These are phyloP conservation scores for Torymus tubicola DNA, from an alignment of 2,888 invertebrate species.

Conservation along the genomic window DNA sequence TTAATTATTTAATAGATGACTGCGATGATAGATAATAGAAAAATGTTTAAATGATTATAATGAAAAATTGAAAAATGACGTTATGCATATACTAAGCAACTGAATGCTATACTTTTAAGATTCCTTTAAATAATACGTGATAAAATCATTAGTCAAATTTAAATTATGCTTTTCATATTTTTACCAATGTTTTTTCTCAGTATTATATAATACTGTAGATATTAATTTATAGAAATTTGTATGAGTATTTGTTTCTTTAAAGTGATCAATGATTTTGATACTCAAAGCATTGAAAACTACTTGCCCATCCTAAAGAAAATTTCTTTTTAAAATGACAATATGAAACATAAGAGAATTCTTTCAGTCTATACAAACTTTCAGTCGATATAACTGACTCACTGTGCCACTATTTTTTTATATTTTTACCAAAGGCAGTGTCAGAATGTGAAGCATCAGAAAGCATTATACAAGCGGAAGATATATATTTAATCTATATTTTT, in stretches of 20 bases:
- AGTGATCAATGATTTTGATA: constrained; percentile 14
- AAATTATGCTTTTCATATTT: too few relatives aligned
- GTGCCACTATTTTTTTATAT: constrained; percentile 43
- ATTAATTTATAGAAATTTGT: background rate
- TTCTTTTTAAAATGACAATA: constrained; percentile 10
- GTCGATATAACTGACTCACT: constrained; percentile 10
- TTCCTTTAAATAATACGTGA: too few relatives aligned
- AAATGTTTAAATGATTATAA: too few relatives aligned
- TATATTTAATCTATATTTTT: constrained; percentile 38
- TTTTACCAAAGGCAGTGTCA: constrained; percentile 51
- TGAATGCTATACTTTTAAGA: too few relatives aligned
- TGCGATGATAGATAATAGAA: too few relatives aligned
- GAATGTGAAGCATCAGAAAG: constrained; percentile 19
- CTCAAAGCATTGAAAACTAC: constrained; percentile 4
- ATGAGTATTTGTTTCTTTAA: background rate
- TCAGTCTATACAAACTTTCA: constrained; percentile 8
- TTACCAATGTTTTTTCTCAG: too few relatives aligned
- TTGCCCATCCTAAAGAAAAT: background rate
- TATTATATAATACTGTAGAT: background rate
- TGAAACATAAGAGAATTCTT: constrained; percentile 13
- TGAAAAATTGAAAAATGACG: too few relatives aligned
- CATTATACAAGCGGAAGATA: background rate
- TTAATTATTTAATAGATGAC: too few relatives aligned
- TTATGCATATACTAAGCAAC: too few relatives aligned
- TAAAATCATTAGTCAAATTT: too few relatives aligned